Base-by-base conservation (phyloP, 2,888 invertebrate genomes). In the Drymonia ruficornis region DNA sequence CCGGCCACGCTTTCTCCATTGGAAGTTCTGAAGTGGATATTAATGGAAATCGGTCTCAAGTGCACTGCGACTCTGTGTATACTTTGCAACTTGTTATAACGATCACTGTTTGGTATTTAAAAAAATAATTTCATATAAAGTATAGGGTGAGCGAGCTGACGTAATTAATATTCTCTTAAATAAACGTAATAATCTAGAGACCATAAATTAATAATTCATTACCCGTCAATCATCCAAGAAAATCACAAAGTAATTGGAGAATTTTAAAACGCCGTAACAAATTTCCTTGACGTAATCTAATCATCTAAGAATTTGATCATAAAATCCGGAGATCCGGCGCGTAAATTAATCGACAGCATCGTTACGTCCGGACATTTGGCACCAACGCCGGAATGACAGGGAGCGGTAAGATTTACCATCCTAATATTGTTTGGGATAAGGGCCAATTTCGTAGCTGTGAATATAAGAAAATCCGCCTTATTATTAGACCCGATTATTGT, bases 291-390 rank as follows among this genome's bases (percentile, higher is more conserved):
- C 61, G 65, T 53, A 67, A 69, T 74, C 74, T 74, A 71, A 76
- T 72, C 65, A 71, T 70, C 70, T 67, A 52, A 67, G 62, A 75
- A 74, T 71, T 67, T 63, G 55, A 63, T 65, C 67, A 70, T 72
- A 70, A 74, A 73, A 76, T 74, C 67, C 61, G 59, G 57, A 51
- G 53, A 55, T 57, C 59, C 60, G 56, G 60, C 67, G 61, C 52
- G 61, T 59, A 71, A 72, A 70, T 71, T 70, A 74, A 76, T 76
- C 70, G 72, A 65, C 63, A 56, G 57, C 63, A 63, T 69, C 67
- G 70, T 76, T 65, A 44, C 55, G 51, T 54, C 60, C 49, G 48
- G 55, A 56, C 61, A 49, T 57, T 72, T 74, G 67, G 65, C 68
- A 63, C 53, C 49, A 54, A 59, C 46, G 51, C 52, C 54, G 23